Percentiles rank a stretch among this genome's conserved stretches.
These are phyloP conservation scores for Molossus alvarezi DNA, from an alignment of 2,797 vertebrate species.

Conservation along the genomic window DNA sequence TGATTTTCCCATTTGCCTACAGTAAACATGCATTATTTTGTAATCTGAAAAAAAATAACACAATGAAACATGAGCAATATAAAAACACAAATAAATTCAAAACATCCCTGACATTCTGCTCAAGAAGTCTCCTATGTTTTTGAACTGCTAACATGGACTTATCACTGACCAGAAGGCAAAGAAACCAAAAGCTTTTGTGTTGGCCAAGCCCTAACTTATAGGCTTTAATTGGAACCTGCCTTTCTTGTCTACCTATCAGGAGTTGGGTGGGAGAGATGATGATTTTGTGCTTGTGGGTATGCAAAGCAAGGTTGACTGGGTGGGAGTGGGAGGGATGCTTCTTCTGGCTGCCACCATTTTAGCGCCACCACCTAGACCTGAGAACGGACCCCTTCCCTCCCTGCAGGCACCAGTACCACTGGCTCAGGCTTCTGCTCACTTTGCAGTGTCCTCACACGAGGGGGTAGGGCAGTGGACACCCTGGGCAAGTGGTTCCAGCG, in stretches of 20 bases:
- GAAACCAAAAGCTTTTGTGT: not conserved
- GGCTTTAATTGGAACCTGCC: not conserved
- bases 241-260: not conserved
- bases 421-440: not conserved
- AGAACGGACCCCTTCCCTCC: not conserved
- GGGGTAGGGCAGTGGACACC: not conserved
- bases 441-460: not conserved
- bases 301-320: not conserved
- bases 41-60: constrained; percentile 37
- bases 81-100: constrained; percentile 60
- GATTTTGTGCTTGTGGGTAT: not conserved
- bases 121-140: constrained; percentile 58
- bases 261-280: not conserved
- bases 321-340: not conserved
- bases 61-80: constrained; percentile 38
- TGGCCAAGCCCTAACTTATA: constrained; percentile 50
- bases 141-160: constrained; percentile 61
- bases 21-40: constrained; percentile 27
- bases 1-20: constrained; percentile 11
- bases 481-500: not conserved
- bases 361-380: not conserved
- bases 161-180: constrained; percentile 49
- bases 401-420: not conserved
- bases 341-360: not conserved
- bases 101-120: constrained; percentile 31